phyloP scores from a whole-genome alignment of 2,797 vertebrate species.

The Tympanoctomys barrerae region DNA sequence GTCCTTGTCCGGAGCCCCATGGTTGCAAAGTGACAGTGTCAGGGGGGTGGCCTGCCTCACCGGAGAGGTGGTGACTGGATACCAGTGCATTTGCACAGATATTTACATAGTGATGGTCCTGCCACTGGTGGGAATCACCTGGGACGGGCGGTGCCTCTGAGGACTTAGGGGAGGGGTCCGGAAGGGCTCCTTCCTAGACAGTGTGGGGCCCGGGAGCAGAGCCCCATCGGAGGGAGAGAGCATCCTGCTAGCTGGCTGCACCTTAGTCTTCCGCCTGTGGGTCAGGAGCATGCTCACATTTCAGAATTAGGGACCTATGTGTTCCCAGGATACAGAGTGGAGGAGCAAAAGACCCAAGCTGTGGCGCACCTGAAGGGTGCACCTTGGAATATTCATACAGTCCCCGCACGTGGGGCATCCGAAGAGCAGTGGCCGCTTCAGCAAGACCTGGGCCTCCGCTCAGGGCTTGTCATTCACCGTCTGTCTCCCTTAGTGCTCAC shows the following conservation, averaged over 20 bases:
- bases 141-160: background rate
- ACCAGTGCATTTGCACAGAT: conserved; percentile 68
- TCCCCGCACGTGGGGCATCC: background rate
- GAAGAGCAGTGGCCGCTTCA: background rate
- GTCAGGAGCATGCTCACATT: background rate
- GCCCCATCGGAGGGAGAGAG: background rate
- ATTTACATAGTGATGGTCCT: conserved; percentile 72
- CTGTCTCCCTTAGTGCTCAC: background rate
- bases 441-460: background rate
- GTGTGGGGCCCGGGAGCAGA: background rate
- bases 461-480: rapidly evolving
- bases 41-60: background rate
- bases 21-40: background rate
- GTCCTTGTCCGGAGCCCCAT: background rate
- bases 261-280: background rate
- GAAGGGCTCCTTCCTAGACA: too few species aligned
- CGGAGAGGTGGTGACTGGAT: background rate
- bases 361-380: too few species aligned
- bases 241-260: background rate
- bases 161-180: background rate
- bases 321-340: background rate
- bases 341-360: background rate
- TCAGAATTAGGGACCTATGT: background rate
- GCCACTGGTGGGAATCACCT: background rate
- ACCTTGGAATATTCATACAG: rapidly evolving